These are phyloP conservation scores for Motacilla tschutschensis DNA, from an alignment of 2,113 vertebrate species.

Conservation along the genomic window DNA sequence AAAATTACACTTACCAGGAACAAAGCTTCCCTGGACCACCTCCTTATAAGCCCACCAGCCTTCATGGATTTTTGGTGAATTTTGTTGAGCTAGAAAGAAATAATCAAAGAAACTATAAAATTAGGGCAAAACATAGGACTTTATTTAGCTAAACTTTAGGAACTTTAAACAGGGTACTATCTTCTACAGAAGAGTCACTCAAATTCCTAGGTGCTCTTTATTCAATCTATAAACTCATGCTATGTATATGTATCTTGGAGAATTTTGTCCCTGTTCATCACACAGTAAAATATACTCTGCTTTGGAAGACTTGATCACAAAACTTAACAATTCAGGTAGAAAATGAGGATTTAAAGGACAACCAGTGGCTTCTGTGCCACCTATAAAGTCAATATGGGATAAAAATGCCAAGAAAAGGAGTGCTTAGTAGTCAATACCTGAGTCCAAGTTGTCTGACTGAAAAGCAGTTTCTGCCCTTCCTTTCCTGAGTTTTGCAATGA, in stretches of 20 bases:
- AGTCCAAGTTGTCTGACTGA: background rate
- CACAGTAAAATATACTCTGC: background rate
- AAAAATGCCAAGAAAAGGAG: background rate
- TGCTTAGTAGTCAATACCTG: background rate
- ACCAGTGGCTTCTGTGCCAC: background rate
- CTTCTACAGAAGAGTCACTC: background rate
- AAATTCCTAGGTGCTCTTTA: background rate
- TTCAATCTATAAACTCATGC: background rate
- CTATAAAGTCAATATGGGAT: background rate
- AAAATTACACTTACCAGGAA: slow-evolving; percentile 85
- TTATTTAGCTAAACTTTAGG: background rate
- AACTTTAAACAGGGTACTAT: background rate
- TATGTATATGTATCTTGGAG: background rate
- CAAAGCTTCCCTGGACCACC: slow-evolving; percentile 98
- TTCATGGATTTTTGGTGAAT: slow-evolving; percentile 96
- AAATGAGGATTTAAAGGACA: background rate
- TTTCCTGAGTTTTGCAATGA: background rate
- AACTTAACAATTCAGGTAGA: background rate
- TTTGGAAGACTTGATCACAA: background rate
- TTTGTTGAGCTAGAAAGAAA: slow-evolving; percentile 88
- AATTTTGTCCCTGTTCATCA: background rate
- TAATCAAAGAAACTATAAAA: slow-evolving; percentile 21
- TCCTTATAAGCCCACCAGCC: slow-evolving; percentile 99
- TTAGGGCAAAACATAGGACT: background rate
- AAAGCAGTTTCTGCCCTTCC: background rate